Percentiles rank a stretch among this genome's conserved stretches.
phyloP scores from a whole-genome alignment of 2,888 invertebrate species.

The Dasypogon diadema region DNA sequence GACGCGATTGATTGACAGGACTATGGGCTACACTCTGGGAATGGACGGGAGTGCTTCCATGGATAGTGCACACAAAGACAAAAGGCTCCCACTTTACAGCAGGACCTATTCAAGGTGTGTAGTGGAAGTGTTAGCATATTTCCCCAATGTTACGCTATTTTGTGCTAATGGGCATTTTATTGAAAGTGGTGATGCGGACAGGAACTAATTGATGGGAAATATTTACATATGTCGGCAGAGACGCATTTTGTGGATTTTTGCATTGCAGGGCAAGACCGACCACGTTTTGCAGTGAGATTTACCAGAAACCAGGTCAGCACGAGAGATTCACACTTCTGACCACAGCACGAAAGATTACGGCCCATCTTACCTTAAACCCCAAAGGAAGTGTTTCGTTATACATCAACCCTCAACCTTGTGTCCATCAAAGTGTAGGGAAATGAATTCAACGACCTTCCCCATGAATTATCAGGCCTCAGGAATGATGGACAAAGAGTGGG shows the following conservation, averaged over 20 bases:
- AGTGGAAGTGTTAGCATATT: neutral
- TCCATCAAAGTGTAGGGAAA: conserved; percentile 44
- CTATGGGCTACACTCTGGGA: conserved; percentile 14
- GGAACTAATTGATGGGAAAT: conserved; percentile 36
- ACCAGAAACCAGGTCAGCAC: neutral
- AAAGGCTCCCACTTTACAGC: neutral
- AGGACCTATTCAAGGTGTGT: conserved; percentile 12
- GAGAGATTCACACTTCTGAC: neutral
- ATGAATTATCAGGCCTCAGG: conserved; percentile 42
- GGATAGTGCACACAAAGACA: neutral
- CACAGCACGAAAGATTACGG: neutral
- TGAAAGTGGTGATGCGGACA: conserved; percentile 30
- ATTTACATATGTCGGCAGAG: conserved; percentile 36
- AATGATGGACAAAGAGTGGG: conserved; percentile 21
- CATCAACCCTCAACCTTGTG: conserved; percentile 33
- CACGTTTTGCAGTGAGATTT: neutral
- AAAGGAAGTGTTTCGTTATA: conserved; percentile 6
- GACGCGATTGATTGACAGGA: conserved; percentile 36
- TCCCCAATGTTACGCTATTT: neutral
- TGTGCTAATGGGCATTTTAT: conserved; percentile 38
- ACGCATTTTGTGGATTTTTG: neutral
- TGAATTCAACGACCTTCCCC: conserved; percentile 39
- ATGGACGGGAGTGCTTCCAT: neutral
- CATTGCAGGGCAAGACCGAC: neutral
- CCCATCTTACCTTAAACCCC: conserved; percentile 9